These are phyloP conservation scores for Paedocypris sp. DNA, from an alignment of 2,113 vertebrate species.

Conservation along the genomic window DNA sequence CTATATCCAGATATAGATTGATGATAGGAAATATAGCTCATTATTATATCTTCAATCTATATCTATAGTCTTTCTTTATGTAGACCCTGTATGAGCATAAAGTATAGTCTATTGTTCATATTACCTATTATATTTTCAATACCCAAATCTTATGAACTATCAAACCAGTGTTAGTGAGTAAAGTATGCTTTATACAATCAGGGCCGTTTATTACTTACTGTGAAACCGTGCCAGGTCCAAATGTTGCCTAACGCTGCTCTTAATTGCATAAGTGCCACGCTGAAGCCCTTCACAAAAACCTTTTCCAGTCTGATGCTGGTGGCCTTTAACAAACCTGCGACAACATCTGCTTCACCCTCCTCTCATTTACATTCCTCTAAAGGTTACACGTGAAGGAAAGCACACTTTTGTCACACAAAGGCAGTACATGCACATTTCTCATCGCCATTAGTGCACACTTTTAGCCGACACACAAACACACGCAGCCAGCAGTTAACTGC, in stretches of 20 bases:
- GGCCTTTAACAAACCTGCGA: slow-evolving; percentile 42
- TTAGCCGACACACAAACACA: neutral
- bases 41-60: too few relatives aligned
- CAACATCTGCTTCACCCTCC: slow-evolving; percentile 50
- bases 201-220: slow-evolving; percentile 60
- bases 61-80: too few relatives aligned
- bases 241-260: slow-evolving; percentile 54
- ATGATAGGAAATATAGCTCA: too few relatives aligned
- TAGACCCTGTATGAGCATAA: too few relatives aligned
- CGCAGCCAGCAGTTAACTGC: neutral
- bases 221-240: slow-evolving; percentile 55
- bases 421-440: neutral
- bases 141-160: too few relatives aligned
- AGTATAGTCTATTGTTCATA: too few relatives aligned
- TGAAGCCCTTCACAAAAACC: slow-evolving; percentile 53
- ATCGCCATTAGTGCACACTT: neutral
- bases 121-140: too few relatives aligned
- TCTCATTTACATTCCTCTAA: slow-evolving; percentile 57
- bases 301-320: slow-evolving; percentile 47
- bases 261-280: slow-evolving; percentile 59
- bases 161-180: too few relatives aligned
- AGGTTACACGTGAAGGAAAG: slow-evolving; percentile 44
- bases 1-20: too few relatives aligned
- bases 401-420: neutral
- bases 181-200: too few relatives aligned